Base-by-base conservation (phyloP, 2,888 invertebrate species). In the Myopa testacea region DNA sequence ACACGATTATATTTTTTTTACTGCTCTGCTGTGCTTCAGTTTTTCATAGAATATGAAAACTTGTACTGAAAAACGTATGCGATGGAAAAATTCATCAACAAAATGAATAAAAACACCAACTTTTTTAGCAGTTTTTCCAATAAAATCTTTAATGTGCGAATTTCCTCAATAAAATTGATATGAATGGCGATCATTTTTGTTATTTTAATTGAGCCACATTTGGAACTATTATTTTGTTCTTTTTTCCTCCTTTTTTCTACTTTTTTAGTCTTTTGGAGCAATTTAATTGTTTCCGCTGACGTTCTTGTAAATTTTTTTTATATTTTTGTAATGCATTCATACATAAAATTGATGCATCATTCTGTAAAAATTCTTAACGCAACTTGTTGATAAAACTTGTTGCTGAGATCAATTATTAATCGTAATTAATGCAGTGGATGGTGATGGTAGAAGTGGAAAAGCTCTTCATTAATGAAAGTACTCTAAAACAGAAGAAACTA, bases 101-200 rank as follows among this genome's bases (percentile, higher is more conserved):
- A 50, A 63, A 73, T 78, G 73, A 68, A 76, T 74, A 73, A 78
- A 70, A 76, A 72, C n/a, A 26, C 26, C 26, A 26, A 26, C 26
- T 26, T 50, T 50, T 50, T 50, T 50, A 50, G 50, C 50, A 50
- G 50, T 26, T 26, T 26, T 26, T 26, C 26, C 50, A 50, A 50
- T 50, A 50, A 14, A 8, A 10, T 50, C 14, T 50, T 50, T 50
- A 10, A 50, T 72, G 55, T 38, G 72, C 40, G 37, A 58, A 72
- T 72, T 72, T 72, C 10, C 60, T 72, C 38, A 72, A 72, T 72
- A 60, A 72, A 72, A 37, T 38, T n/a, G 5, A n/a, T 38, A 37
- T 72, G 60, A 38, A 55, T 60, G 34, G 60, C 38, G 38, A 72
- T 16, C 26, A 26, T 69, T 45, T 45, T 69, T 69, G 69, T 8